Evolutionary conservation across 2,888 invertebrate genomes (phyloP).

Genomic region (Meta bourneti): DNA sequence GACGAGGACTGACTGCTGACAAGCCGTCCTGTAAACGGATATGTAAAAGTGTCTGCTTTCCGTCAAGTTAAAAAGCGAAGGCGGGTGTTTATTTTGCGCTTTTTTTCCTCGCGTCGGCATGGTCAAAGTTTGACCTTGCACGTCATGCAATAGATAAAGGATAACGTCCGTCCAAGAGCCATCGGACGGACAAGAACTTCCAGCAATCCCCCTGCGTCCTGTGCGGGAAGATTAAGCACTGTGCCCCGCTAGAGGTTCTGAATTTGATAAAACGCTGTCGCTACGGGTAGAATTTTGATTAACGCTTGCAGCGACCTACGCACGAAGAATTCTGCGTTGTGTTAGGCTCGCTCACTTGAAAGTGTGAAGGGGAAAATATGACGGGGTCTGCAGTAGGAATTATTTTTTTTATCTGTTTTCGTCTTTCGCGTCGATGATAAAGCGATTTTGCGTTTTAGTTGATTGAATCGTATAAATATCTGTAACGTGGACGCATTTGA

Average conservation of each 20-base stretch:
- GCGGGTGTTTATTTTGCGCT: conserved; percentile 53
- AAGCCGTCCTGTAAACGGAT: conserved; percentile 37
- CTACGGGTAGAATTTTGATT: conserved; percentile 37
- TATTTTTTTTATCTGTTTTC: no score
- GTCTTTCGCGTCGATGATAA: no score
- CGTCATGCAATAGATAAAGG: conserved; percentile 29
- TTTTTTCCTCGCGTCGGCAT: conserved; percentile 26
- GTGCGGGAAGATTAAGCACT: conserved; percentile 27
- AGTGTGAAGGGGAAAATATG: no score
- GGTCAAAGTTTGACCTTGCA: conserved; percentile 57
- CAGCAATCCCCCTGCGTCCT: not conserved
- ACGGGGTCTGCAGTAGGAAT: no score
- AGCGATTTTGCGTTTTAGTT: no score
- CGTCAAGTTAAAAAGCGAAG: conserved; percentile 49
- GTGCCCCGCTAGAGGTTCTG: conserved; percentile 21
- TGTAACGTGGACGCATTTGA: no score
- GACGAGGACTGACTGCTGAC: conserved; percentile 22
- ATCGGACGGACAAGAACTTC: no score
- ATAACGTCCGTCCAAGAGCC: not conserved
- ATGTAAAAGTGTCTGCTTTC: conserved; percentile 54
- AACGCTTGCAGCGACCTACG: conserved; percentile 47
- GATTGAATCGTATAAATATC: no score
- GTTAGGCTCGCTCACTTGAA: conserved; percentile 1
- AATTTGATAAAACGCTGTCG: conserved; percentile 47
- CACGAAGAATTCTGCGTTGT: conserved; percentile 8